Base-by-base conservation (phyloP, 2,797 vertebrate species). In the Nannoperca obscura region DNA sequence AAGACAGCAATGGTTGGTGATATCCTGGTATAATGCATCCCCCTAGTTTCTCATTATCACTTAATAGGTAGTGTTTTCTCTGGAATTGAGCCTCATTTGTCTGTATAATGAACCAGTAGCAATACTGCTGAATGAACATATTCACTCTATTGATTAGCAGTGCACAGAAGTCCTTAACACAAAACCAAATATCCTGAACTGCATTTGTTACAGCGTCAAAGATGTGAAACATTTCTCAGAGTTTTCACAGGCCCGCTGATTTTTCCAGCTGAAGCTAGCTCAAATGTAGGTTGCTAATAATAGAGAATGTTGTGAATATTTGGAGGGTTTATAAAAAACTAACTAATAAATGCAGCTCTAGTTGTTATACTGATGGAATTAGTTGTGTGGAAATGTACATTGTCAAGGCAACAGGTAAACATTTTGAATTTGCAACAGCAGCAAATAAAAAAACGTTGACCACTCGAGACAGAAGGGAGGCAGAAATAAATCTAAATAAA, bases 41-140 rank as follows among this genome's bases (percentile, higher is more conserved):
- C 54, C 49, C 47, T 40, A 63, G 74, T 69, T 87, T 86, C 64
- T 83, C 71, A 72, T 84, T 86, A 87, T 88, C 84, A 77, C 77
- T 82, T 86, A 88, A 87, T 88, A 87, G 76, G 76, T 66, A 55
- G 47, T 64, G 64, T 86, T 86, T 83, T 81, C 72, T 80, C 53
- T 69, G 71, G 71, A 78, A 67, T n/a, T 42, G 64, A 65, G 67
- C 68, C 81, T 86, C 76, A 90, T 91, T 90, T 84, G 85, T 87
- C 83, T 78, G 46, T 78, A 85, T 88, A 89, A 82, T 88, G 88
- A 86, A 79, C 83, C 55, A 75, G 64, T 50, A 76, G 65, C 60
- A 83, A 75, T 66, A 65, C 63, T 80, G 85, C 80, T 83, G 68
- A 86, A 82, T 76, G 77, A 90, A 85, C 79, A 77, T 52, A 80